phyloP scores from a whole-genome alignment of 2,797 vertebrate genomes.

The Bufotes viridis region DNA sequence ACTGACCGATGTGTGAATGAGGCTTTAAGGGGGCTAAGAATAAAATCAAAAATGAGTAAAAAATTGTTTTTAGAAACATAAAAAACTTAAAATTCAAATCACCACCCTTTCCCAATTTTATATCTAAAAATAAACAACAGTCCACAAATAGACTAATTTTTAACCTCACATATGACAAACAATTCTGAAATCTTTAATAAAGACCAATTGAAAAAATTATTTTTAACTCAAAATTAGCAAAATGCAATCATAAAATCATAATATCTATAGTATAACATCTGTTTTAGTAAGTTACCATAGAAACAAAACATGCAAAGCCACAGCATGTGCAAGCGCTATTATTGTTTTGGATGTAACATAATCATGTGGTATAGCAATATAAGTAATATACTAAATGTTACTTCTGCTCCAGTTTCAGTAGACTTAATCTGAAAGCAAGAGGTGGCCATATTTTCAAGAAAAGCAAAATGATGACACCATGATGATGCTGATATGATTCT shows the following conservation, averaged over 20 bases:
- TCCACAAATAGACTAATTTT: no score
- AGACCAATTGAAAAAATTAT: no score
- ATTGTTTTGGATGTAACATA: neutral
- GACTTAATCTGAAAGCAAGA: neutral
- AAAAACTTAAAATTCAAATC: no score
- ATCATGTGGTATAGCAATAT: neutral
- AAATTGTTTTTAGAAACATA: no score
- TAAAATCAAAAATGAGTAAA: no score
- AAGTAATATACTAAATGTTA: neutral
- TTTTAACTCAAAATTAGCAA: no score
- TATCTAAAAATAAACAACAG: no score
- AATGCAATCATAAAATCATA: neutral
- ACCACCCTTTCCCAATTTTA: no score
- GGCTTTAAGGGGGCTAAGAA: no score
- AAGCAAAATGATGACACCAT: neutral
- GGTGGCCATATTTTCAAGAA: neutral
- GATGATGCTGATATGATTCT: neutral
- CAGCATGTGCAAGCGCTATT: neutral
- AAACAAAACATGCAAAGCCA: neutral
- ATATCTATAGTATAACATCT: neutral
- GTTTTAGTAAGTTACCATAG: neutral
- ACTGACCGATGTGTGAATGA: no score
- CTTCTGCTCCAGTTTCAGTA: neutral
- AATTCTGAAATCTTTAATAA: no score
- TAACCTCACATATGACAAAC: no score